Base-by-base conservation (phyloP, 2,888 invertebrate species). In the Morpho achilles region DNA sequence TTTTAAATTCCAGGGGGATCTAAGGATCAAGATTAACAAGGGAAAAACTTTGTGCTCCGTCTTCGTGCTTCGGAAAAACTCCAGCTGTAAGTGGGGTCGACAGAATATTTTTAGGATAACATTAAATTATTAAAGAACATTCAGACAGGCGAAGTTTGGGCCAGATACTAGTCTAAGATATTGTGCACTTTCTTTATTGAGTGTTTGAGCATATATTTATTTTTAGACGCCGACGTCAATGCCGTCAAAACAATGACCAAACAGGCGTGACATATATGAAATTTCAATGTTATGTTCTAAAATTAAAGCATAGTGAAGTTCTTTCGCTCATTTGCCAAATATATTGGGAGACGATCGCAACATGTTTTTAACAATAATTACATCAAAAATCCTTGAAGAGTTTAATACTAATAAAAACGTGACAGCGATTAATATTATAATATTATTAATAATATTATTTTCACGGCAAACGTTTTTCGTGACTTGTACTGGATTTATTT, bases 241-340 rank as follows among this genome's bases (percentile, higher is more conserved):
- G 44, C 49, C 52, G 58, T 56, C 55, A 67, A 65, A 67, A 65
- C 54, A 67, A 64, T 64, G 66, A 53, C 66, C 61, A 65, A 61
- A 67, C 62, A 53, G 40, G 50, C 52, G 61, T 62, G 64, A 64
- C 61, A 64, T 57, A 61, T 69, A 71, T 59, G 73, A 73, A 73
- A 70, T 75, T 79, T 79, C 79, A 82, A 81, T 82, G 82, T 80
- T 82, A 56, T 40, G 55, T 42, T 63, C 81, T 87, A 85, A 80
- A 80, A 82, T 80, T 81, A 82, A 71, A 74, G 67, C 65, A 71
- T 55, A 58, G 60, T 53, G 41, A 49, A 58, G 40, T 44, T 48
- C 44, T 16, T 44, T 49, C 45, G 46, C 52, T 58, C 42, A 48
- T 57, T 52, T 52, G 52, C 52, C 52, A 52, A 52, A n/a, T 52